Conservation (phyloP, 2,888 invertebrate genomes). For the Prosopocoilus inquinatus region DNA sequence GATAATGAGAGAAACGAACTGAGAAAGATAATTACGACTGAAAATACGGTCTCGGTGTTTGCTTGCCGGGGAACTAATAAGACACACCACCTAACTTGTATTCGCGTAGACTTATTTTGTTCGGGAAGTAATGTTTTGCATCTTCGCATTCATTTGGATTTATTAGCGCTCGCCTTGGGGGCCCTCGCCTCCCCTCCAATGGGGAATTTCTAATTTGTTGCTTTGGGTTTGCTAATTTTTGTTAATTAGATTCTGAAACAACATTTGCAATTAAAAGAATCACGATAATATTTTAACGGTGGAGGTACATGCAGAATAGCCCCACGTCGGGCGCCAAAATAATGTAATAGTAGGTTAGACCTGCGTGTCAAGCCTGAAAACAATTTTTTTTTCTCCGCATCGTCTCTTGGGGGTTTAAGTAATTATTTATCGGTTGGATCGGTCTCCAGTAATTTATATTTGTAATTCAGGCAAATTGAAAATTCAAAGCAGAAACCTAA, state of each 20-base stretch:
- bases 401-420: too few relatives aligned
- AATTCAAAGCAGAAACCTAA: too few relatives aligned
- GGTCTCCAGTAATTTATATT: too few relatives aligned
- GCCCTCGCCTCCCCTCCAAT: conserved; percentile 14
- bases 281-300: too few relatives aligned
- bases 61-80: conserved; percentile 19
- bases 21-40: conserved; percentile 49
- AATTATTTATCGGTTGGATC: too few relatives aligned
- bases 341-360: too few relatives aligned
- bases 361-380: too few relatives aligned
- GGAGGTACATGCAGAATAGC: too few relatives aligned
- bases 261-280: too few relatives aligned
- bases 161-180: conserved; percentile 17
- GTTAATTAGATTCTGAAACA: neutral
- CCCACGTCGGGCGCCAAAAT: too few relatives aligned
- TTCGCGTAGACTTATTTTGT: conserved; percentile 26
- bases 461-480: too few relatives aligned
- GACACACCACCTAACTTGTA: conserved; percentile 26
- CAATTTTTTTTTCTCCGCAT: too few relatives aligned
- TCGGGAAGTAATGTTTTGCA: conserved; percentile 21
- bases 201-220: conserved; percentile 23
- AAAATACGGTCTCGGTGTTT: conserved; percentile 41
- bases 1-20: conserved; percentile 50
- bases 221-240: neutral
- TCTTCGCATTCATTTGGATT: conserved; percentile 26